Percentiles rank a stretch among this genome's conserved stretches.
phyloP scores from a whole-genome alignment of 2,113 vertebrate species.

The Ochotona princeps region DNA sequence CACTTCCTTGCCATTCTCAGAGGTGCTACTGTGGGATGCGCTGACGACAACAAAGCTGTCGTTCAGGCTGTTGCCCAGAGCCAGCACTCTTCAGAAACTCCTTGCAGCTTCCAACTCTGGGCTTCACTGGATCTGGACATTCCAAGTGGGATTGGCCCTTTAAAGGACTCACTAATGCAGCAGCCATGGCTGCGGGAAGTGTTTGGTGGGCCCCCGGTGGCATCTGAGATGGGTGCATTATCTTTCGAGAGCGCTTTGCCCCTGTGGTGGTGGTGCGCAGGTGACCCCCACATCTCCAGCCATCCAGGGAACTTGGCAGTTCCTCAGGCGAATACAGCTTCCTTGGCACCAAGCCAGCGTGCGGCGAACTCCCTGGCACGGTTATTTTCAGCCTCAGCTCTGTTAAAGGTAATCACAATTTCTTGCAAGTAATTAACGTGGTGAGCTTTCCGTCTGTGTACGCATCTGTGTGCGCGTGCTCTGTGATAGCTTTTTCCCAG shows the following conservation, averaged over 20 bases:
- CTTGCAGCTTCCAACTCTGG: no score
- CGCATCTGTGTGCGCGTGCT: background rate
- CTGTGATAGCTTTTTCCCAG: background rate
- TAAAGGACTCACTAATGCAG: background rate
- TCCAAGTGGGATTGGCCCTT: constrained; percentile 28
- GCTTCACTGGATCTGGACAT: no score
- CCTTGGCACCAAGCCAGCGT: background rate
- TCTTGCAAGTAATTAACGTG: constrained; percentile 70
- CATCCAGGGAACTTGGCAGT: background rate
- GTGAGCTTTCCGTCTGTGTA: constrained; percentile 14
- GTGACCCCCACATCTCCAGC: background rate
- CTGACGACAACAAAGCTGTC: constrained; percentile 66
- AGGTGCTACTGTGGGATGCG: constrained; percentile 69
- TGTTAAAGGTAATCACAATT: constrained; percentile 70
- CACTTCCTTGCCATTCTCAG: constrained; percentile 75
- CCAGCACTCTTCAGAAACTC: no score
- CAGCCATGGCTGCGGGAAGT: background rate
- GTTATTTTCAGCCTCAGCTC: constrained; percentile 59
- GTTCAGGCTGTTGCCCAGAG: no score
- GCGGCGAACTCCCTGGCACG: background rate
- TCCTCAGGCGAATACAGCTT: background rate
- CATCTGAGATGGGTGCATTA: constrained; percentile 34
- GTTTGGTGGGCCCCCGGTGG: background rate
- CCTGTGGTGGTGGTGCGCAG: background rate
- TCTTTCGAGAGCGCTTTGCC: background rate